phyloP scores from a whole-genome alignment of 2,113 vertebrate genomes.

The Axis porcinus region DNA sequence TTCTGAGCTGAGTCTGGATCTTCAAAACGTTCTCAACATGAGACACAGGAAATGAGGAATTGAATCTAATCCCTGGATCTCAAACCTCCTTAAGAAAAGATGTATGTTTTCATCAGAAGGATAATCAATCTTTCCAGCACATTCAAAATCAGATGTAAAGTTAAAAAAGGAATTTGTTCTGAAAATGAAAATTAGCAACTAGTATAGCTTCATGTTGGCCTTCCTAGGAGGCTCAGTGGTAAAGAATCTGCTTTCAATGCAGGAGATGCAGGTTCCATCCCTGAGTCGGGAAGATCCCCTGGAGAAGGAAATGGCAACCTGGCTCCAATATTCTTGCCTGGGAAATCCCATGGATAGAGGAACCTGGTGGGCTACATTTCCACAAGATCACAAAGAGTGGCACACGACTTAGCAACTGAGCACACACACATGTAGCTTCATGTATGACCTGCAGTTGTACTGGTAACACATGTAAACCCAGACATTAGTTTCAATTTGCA shows the following conservation, averaged over 20 bases:
- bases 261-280: neutral
- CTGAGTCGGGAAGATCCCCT: neutral
- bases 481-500: constrained; percentile 36
- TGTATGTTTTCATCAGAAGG: constrained; percentile 24
- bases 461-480: constrained; percentile 32
- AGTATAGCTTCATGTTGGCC: neutral
- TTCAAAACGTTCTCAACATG: neutral
- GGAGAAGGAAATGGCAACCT: neutral
- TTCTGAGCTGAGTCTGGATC: neutral
- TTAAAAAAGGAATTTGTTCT: constrained; percentile 20
- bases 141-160: constrained; percentile 14
- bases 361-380: neutral
- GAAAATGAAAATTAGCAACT: constrained; percentile 13
- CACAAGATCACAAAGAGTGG: neutral
- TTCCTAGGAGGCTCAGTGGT: neutral
- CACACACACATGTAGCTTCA: neutral
- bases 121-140: constrained; percentile 28
- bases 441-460: neutral
- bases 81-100: constrained; percentile 8
- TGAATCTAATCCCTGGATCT: neutral
- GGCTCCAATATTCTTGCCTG: neutral
- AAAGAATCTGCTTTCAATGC: neutral
- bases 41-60: neutral
- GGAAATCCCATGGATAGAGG: neutral
- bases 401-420: neutral